These are phyloP conservation scores for Eucidaris tribuloides DNA, from an alignment of 35 echinoderm and acorn worm genomes.

Conservation along the genomic window DNA sequence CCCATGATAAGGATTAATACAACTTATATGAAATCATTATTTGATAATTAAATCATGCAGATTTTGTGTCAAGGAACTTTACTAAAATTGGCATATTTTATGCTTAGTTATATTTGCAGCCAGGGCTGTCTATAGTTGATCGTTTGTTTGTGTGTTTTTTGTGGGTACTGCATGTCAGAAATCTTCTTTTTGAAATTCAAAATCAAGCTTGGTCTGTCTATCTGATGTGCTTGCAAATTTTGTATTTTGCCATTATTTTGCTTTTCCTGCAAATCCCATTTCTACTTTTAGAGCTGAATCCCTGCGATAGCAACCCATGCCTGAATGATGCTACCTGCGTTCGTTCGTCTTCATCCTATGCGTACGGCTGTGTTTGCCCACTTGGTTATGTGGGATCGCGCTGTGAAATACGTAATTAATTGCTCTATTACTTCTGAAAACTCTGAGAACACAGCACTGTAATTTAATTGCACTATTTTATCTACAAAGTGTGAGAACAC, in stretches of 20 bases:
- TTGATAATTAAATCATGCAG: too few species aligned
- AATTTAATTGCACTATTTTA: neutral
- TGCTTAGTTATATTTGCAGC: too few species aligned
- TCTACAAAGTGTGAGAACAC: neutral
- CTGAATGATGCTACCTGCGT: slow-evolving; percentile 46
- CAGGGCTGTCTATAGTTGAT: too few species aligned
- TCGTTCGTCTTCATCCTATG: neutral
- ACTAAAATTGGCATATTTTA: too few species aligned
- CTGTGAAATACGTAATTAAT: slow-evolving; percentile 35
- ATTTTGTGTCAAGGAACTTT: too few species aligned
- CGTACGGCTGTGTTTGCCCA: slow-evolving; percentile 36
- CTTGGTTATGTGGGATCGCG: slow-evolving; percentile 28
- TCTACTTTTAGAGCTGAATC: slow-evolving; percentile 24
- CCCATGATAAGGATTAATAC: too few species aligned
- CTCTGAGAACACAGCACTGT: neutral
- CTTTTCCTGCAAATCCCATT: neutral
- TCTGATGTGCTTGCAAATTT: too few species aligned
- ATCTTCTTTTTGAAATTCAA: too few species aligned
- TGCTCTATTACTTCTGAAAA: neutral
- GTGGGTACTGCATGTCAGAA: too few species aligned
- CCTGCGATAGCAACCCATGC: slow-evolving; percentile 64
- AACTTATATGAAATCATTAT: too few species aligned
- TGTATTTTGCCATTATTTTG: neutral
- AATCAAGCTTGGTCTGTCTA: neutral
- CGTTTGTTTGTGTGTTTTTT: too few species aligned